phyloP scores from a whole-genome alignment of 2,113 vertebrate species.

The Zosterops hypoxanthus region DNA sequence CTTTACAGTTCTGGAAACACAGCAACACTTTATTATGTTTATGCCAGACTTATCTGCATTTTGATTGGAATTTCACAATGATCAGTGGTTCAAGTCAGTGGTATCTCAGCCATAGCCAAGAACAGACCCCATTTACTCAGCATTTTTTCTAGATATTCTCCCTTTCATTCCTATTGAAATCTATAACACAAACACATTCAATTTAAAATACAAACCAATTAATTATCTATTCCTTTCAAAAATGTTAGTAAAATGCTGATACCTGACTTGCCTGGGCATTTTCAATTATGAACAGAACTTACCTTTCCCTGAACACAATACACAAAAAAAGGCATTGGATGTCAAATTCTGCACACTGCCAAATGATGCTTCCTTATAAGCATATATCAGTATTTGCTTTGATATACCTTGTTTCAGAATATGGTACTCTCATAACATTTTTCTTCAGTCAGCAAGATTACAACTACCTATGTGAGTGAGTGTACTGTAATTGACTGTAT shows the following conservation, averaged over 20 bases:
- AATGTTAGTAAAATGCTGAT: conserved; percentile 52
- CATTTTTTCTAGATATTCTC: conserved; percentile 34
- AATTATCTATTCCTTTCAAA: conserved; percentile 54
- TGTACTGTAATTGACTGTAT: not conserved
- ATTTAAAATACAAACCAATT: conserved; percentile 69
- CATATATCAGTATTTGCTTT: not conserved
- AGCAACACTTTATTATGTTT: conserved; percentile 49
- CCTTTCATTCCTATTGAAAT: conserved; percentile 54
- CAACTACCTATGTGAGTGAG: not conserved
- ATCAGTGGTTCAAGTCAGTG: not conserved
- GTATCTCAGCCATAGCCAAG: not conserved
- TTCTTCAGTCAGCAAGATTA: not conserved
- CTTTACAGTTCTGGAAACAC: conserved; percentile 55
- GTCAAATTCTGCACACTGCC: not conserved
- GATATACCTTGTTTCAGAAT: not conserved
- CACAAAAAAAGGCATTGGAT: not conserved
- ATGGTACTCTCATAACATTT: not conserved
- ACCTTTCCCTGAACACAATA: conserved; percentile 26
- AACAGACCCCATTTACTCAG: not conserved
- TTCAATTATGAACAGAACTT: conserved; percentile 50
- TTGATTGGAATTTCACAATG: conserved; percentile 52
- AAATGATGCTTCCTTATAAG: conserved; percentile 14
- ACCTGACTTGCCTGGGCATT: conserved; percentile 65
- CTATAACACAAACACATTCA: conserved; percentile 47
- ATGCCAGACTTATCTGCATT: conserved; percentile 36